phyloP scores from a whole-genome alignment of 53 echinoderm and acorn worm species.

The Apostichopus leukothele region DNA sequence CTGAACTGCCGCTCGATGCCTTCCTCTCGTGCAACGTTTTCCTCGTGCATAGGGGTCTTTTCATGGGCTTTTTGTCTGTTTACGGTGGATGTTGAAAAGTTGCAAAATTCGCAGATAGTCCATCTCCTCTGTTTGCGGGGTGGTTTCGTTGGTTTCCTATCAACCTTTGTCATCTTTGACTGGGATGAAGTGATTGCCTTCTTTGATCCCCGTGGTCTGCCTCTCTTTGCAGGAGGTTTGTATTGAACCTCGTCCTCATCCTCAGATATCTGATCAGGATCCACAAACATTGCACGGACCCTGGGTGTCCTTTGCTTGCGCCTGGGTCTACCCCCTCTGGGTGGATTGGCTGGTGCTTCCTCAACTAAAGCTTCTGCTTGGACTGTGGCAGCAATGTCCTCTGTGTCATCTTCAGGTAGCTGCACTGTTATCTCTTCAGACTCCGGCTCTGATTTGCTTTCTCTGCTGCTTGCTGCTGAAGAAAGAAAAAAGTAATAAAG shows the following conservation, averaged over 20 bases:
- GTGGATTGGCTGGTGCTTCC: background rate
- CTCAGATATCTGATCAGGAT: slow-evolving; percentile 13
- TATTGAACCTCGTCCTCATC: slow-evolving; percentile 3
- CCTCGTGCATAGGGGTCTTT: slow-evolving; percentile 15
- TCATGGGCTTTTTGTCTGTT: slow-evolving; percentile 34
- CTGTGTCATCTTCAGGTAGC: background rate
- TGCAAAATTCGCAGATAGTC: background rate
- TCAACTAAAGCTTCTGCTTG: background rate
- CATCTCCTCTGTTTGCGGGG: background rate
- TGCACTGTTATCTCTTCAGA: background rate
- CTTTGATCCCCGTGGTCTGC: slow-evolving; percentile 25
- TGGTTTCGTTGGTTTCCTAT: background rate
- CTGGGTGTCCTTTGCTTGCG: slow-evolving; percentile 32
- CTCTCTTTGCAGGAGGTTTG: slow-evolving; percentile 1
- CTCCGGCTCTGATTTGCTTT: background rate
- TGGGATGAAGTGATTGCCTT: background rate
- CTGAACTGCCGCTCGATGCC: slow-evolving; percentile 23
- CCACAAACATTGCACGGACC: slow-evolving; percentile 33
- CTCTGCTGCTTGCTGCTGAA: no score
- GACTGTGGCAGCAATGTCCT: background rate
- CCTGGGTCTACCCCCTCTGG: slow-evolving; percentile 1
- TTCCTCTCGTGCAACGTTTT: slow-evolving; percentile 13
- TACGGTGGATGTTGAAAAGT: slow-evolving; percentile 13
- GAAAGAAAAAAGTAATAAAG: no score
- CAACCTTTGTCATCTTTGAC: background rate